phyloP scores from a whole-genome alignment of 2,797 vertebrate species.

The Pachyuromys duprasi region DNA sequence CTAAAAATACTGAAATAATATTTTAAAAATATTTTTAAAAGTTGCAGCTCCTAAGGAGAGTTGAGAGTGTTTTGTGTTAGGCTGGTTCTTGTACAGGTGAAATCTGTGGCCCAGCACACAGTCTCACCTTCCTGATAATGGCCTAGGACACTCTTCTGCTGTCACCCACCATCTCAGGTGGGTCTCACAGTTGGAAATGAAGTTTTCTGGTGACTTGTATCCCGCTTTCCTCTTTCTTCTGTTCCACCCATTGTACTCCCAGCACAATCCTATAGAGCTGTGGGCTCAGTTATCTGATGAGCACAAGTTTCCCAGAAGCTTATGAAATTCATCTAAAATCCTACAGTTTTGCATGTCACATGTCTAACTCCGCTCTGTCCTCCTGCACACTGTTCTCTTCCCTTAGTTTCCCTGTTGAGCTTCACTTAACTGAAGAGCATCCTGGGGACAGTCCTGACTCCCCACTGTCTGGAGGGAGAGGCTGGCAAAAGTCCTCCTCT shows the following conservation, averaged over 20 bases:
- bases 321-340: neutral
- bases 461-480: neutral
- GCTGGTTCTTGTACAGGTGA: neutral
- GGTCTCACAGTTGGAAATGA: neutral
- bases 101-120: neutral
- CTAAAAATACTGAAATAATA: neutral
- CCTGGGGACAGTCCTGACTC: neutral
- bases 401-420: neutral
- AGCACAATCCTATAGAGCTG: too few relatives aligned
- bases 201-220: neutral
- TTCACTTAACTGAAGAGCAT: neutral
- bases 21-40: neutral
- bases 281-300: neutral
- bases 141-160: neutral
- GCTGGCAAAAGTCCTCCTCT: neutral
- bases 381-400: neutral
- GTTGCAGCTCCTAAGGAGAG: neutral
- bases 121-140: neutral
- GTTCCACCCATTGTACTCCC: too few relatives aligned
- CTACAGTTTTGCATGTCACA: neutral
- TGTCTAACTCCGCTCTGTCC: neutral
- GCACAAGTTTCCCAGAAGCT: neutral
- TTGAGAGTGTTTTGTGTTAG: neutral
- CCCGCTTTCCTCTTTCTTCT: neutral
- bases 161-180: neutral